Percentiles rank a stretch among this genome's conserved stretches.
phyloP scores from a whole-genome alignment of 2,888 invertebrate species.

The Drosophila mimetica region DNA sequence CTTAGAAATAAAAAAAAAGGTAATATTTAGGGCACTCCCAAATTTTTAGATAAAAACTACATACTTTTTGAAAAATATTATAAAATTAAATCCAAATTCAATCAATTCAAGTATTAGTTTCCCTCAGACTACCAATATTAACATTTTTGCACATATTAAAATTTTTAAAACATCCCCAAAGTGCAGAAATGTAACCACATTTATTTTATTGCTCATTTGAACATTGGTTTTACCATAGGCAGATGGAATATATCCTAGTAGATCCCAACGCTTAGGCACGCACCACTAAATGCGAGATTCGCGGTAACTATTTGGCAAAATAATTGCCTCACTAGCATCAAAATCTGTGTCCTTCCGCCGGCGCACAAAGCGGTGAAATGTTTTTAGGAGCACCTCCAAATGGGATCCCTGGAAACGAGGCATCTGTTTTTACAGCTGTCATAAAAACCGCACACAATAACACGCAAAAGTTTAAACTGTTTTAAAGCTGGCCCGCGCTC shows the following conservation, averaged over 20 bases:
- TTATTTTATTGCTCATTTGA: background rate
- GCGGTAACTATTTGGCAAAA: conserved; percentile 47
- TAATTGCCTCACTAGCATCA: conserved; percentile 58
- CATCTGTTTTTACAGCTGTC: conserved; percentile 75
- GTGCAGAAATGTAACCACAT: too few species aligned
- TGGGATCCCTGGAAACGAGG: conserved; percentile 26
- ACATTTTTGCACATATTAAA: too few species aligned
- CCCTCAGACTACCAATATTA: too few species aligned
- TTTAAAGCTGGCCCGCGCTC: conserved; percentile 55
- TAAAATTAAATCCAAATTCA: too few species aligned
- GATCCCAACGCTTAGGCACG: conserved; percentile 16
- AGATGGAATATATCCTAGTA: conserved; percentile 12
- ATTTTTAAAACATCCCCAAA: too few species aligned
- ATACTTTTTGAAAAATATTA: too few species aligned
- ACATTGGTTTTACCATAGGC: conserved; percentile 1
- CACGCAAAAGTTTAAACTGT: conserved; percentile 43
- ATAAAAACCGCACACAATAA: conserved; percentile 64
- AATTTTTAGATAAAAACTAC: too few species aligned
- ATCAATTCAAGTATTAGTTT: too few species aligned
- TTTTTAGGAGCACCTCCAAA: conserved; percentile 43
- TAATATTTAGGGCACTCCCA: too few species aligned
- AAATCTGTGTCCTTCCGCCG: conserved; percentile 42
- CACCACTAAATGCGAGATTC: conserved; percentile 7
- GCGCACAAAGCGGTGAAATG: conserved; percentile 39
- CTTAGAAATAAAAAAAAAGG: too few species aligned